phyloP scores from a whole-genome alignment of 2,888 invertebrate genomes.

The Brenthis ino region DNA sequence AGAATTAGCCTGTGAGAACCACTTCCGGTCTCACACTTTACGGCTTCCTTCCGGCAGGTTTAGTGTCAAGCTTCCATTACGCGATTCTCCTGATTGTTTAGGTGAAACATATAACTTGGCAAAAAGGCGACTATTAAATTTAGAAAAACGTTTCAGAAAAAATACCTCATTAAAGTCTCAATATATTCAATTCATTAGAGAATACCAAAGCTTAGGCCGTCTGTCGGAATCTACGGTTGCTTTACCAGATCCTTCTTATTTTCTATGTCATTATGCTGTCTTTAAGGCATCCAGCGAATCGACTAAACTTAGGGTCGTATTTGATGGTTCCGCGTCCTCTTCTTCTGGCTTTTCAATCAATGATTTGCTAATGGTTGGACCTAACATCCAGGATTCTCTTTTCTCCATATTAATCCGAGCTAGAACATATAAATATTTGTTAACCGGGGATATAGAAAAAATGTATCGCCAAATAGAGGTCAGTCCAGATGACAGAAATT shows the following conservation, averaged over 20 bases:
- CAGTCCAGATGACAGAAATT: neutral
- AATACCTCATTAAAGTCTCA: constrained; percentile 16
- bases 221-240: constrained; percentile 3
- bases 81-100: constrained; percentile 15
- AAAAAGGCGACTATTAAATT: constrained; percentile 28
- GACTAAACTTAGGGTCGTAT: constrained; percentile 46
- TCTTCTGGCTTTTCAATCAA: constrained; percentile 49
- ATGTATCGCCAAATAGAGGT: constrained; percentile 37
- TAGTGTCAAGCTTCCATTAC: constrained; percentile 21
- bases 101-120: constrained; percentile 19
- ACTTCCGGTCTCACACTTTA: too few species aligned
- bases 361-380: constrained; percentile 31
- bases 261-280: constrained; percentile 55
- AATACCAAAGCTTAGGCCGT: constrained; percentile 34
- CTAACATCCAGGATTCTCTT: constrained; percentile 45
- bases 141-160: constrained; percentile 31
- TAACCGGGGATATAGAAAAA: constrained; percentile 55
- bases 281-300: constrained; percentile 47
- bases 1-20: neutral
- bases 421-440: constrained; percentile 40
- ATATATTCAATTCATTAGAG: constrained; percentile 32
- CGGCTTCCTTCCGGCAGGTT: neutral
- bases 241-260: constrained; percentile 40
- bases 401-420: constrained; percentile 30
- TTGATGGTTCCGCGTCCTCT: constrained; percentile 30